Evolutionary conservation across 1,140 invertebrate species (phyloP).

Genomic region (Drosophila arizonae): DNA sequence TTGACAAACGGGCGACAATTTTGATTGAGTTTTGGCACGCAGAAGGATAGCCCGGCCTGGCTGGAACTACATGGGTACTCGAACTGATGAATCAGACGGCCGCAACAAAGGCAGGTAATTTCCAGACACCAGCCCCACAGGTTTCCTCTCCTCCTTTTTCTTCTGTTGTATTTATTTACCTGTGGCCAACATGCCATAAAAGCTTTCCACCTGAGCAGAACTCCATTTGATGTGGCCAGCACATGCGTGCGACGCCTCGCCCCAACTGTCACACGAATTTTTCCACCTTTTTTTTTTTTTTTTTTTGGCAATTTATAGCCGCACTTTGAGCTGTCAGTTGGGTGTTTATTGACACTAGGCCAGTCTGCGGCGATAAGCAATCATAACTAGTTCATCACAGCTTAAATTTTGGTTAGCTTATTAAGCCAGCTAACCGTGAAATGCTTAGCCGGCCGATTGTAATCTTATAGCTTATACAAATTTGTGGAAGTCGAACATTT

Average conservation of each 20-base stretch:
- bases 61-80: constrained; percentile 4
- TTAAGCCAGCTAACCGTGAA: constrained; percentile 30
- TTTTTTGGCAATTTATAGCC: constrained; percentile 1
- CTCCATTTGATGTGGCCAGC: constrained; percentile 16
- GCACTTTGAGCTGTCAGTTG: constrained; percentile 6
- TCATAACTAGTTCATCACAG: constrained; percentile 9
- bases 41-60: constrained; percentile 24
- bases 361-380: neutral
- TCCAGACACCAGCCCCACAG: constrained; percentile 11
- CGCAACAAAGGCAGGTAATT: constrained; percentile 58
- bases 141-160: neutral
- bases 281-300: neutral
- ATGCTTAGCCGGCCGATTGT: constrained; percentile 13
- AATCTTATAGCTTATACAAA: constrained; percentile 25
- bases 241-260: constrained; percentile 7
- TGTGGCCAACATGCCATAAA: constrained; percentile 18
- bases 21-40: constrained; percentile 76
- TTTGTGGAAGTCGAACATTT: constrained; percentile 9
- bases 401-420: constrained; percentile 20
- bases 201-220: constrained; percentile 18
- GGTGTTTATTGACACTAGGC: neutral
- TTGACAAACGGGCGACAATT: constrained; percentile 72
- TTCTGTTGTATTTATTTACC: neutral
- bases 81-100: constrained; percentile 60
- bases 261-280: neutral